Base-by-base conservation (phyloP, 2,113 vertebrate species). In the Chaetorhynchus papuensis region DNA sequence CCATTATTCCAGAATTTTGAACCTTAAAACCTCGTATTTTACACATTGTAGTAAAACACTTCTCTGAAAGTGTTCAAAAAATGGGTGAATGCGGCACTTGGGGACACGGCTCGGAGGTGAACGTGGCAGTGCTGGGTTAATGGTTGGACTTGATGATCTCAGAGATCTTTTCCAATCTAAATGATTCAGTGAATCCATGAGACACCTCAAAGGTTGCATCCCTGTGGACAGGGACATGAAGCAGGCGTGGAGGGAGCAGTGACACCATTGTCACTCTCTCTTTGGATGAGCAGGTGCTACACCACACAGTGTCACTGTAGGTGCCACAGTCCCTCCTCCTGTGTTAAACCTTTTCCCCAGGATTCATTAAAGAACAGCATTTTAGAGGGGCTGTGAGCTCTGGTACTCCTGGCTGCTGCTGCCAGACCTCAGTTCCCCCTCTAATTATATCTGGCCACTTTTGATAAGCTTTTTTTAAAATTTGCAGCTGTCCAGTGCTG, bases 271-370 rank as follows among this genome's bases (percentile, higher is more conserved):
- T 20, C 16, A 1, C 18, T 50, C 44, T 47, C 27, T 28, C 9
- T 2, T 13, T 50, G 91, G 39, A 10, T 68, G 53, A 22, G 91
- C 56, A 54, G 15, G 47, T 47, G 5, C 23, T 54, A 7, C 35
- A 26, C 11, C 75, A 15, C 3, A 0, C n/a, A 16, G 23, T 31
- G 31, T 35, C 31, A 7, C 31, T 4, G 12, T 1, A 31, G 39
- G 42, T 61, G 52, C 49, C 75, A 10, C 60, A 47, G 23, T 17
- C 26, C 44, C 54, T 81, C 44, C 33, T 87, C 47, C 68, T 7
- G 23, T 7, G 10, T 35, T 39, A 52, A 54, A 23, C 41, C 8
- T 41, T 41, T 27, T 13, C 63, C 33, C 13, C 33, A 16, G 61
- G 47, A 63, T 37, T 68, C 20, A n/a, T 59, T 45, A 45, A 52